phyloP scores from a whole-genome alignment of 2,888 invertebrate species.

The Diloba caeruleocephala region DNA sequence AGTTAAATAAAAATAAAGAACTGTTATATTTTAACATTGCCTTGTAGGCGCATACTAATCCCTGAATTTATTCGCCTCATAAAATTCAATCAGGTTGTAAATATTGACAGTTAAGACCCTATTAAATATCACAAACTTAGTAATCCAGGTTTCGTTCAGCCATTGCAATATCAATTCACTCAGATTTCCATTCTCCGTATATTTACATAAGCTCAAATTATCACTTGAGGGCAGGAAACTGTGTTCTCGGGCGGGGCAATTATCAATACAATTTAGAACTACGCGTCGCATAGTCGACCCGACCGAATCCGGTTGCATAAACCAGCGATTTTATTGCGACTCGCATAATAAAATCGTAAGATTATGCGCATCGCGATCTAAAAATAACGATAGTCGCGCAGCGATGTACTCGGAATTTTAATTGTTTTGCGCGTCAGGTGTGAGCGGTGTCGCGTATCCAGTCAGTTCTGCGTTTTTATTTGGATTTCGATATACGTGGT shows the following conservation, averaged over 20 bases:
- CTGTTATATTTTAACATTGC: too few relatives aligned
- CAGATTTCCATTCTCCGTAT: conserved; percentile 18
- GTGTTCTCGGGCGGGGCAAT: conserved; percentile 46
- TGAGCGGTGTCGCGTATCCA: conserved; percentile 23
- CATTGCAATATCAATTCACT: conserved; percentile 29
- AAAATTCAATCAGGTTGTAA: too few relatives aligned
- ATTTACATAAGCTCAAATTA: conserved; percentile 39
- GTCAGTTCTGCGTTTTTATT: conserved; percentile 9
- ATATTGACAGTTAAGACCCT: too few relatives aligned
- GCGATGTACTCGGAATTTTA: conserved; percentile 40
- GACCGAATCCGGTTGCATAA: conserved; percentile 26
- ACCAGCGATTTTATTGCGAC: conserved; percentile 49
- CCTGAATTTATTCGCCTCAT: too few relatives aligned
- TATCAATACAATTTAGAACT: conserved; percentile 59
- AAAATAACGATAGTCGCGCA: conserved; percentile 35
- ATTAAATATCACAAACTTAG: too few relatives aligned
- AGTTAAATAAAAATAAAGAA: too few relatives aligned
- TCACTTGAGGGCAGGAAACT: conserved; percentile 43
- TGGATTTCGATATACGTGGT: conserved; percentile 27
- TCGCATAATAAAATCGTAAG: too few relatives aligned
- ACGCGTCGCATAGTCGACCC: conserved; percentile 21
- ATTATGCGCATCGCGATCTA: conserved; percentile 34
- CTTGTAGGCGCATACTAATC: too few relatives aligned
- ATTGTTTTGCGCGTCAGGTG: conserved; percentile 41
- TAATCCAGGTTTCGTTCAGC: neutral